phyloP scores from a whole-genome alignment of 2,113 vertebrate species.

The Hemibagrus wyckioides region DNA sequence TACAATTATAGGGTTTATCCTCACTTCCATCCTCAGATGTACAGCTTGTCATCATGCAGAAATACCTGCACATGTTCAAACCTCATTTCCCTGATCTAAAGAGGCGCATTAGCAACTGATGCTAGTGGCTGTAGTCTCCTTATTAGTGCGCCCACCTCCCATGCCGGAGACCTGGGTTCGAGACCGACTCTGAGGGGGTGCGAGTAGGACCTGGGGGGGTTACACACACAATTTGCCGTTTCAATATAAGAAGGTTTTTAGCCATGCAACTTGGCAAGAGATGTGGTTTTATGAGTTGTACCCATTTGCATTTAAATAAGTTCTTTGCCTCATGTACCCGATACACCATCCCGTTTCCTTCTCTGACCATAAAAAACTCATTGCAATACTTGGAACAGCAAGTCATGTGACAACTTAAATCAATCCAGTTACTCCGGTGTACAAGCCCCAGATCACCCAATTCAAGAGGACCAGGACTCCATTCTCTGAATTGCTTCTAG shows the following conservation, averaged over 20 bases:
- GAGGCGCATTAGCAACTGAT: too few relatives aligned
- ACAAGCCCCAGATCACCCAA: not conserved
- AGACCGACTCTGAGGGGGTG: too few relatives aligned
- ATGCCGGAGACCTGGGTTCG: too few relatives aligned
- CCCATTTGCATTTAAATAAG: not conserved
- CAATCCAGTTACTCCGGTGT: not conserved
- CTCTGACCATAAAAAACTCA: not conserved
- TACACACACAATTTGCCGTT: too few relatives aligned
- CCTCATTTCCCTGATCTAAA: too few relatives aligned
- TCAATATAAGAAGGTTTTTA: not conserved
- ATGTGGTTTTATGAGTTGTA: not conserved
- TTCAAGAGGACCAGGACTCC: not conserved
- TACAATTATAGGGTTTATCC: too few relatives aligned
- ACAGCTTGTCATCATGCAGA: not conserved
- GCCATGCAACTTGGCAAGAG: not conserved
- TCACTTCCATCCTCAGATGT: too few relatives aligned
- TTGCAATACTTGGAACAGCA: not conserved
- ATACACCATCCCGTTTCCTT: not conserved
- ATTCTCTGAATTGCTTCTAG: not conserved
- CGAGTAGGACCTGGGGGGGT: too few relatives aligned
- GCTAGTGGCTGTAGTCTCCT: too few relatives aligned
- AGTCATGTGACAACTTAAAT: not conserved
- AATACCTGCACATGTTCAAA: not conserved
- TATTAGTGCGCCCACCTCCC: too few relatives aligned
- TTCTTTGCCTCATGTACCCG: not conserved